A percentile compares a stretch with the other conserved stretches of the same genome.
phyloP scores from a whole-genome alignment of 64 coral and sea anemone genomes.

The Trachythela sp. region DNA sequence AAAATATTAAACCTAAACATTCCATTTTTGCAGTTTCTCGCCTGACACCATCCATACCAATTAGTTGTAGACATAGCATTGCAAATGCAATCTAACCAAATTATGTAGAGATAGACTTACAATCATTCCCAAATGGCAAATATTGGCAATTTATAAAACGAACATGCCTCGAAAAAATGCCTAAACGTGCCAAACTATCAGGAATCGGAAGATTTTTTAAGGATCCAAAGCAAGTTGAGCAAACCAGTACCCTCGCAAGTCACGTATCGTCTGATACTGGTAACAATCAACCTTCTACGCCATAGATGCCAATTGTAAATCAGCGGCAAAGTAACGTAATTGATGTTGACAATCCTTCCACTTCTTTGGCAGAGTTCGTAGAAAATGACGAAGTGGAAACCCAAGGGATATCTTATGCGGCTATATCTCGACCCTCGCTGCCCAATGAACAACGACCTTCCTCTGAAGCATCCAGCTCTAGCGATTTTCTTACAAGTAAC shows the following conservation, averaged over 20 bases:
- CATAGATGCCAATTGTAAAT: not conserved
- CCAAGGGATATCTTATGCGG: constrained; percentile 5
- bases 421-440: not conserved
- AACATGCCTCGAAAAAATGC: constrained; percentile 2
- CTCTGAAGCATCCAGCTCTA: not conserved
- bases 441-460: constrained; percentile 21
- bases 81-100: not conserved
- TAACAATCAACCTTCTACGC: constrained; percentile 7
- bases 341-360: not conserved
- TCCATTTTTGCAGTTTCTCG: not conserved
- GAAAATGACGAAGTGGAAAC: not conserved
- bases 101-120: constrained; percentile 18
- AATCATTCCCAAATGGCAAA: constrained; percentile 3
- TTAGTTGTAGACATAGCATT: constrained; percentile 14
- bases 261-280: not conserved
- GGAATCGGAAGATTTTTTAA: constrained; percentile 12
- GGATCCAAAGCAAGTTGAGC: not conserved
- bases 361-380: not conserved
- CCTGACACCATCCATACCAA: not conserved
- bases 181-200: constrained; percentile 19
- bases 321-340: constrained; percentile 7
- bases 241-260: not conserved
- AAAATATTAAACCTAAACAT: no score
- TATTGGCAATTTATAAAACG: not conserved
- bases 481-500: constrained; percentile 1